Evolutionary conservation across 2,797 vertebrate genomes (phyloP), one percentile per base, ranked within the genome.

Genomic region (Centroberyx gerrardi): DNA sequence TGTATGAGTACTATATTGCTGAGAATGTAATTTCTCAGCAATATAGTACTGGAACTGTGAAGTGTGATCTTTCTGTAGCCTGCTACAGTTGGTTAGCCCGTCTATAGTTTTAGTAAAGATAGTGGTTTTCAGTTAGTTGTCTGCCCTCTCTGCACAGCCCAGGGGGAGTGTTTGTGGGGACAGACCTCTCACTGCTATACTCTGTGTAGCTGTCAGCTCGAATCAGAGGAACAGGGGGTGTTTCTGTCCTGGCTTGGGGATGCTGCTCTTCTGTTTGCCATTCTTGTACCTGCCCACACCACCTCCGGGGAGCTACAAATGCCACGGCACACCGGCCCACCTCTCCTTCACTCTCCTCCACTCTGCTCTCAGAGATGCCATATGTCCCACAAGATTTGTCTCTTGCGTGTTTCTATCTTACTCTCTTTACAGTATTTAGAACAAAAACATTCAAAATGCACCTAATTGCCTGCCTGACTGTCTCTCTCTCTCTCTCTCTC

Each of bases 231-330:
- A 17, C 54, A 59, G 48, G 56, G n/a, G 31, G 27, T 27, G 53
- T 63, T 68, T 81, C 54, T 38, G 46, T 76, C 64, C 61, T 58
- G 81, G 81, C 74, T 77, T 36, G 60, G 38, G 58, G 78, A 74
- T 77, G 44, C 68, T 80, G 54, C 63, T 78, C 65, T 79, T 71
- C 64, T 67, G 74, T 53, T 66, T 76, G 60, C 63, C 18, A 22
- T 74, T 78, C 69, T 38, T 14, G 33, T 82, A 78, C 75, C 75
- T 76, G 62, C 69, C 59, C 67, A 72, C 46, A 56, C 36, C 15
- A 76, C 85, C 81, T 78, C 65, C 29, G 85, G 88, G 71, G 81
- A 86, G 58, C 78, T 65, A 36, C 78, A 87, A 88, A 83, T 86
- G 85, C 83, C 89, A 90, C 33, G 64, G 61, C 9, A 0, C 54